These are phyloP conservation scores for Mormyrops attenuatus DNA, from an alignment of 2,797 vertebrate genomes.

Conservation along the genomic window DNA sequence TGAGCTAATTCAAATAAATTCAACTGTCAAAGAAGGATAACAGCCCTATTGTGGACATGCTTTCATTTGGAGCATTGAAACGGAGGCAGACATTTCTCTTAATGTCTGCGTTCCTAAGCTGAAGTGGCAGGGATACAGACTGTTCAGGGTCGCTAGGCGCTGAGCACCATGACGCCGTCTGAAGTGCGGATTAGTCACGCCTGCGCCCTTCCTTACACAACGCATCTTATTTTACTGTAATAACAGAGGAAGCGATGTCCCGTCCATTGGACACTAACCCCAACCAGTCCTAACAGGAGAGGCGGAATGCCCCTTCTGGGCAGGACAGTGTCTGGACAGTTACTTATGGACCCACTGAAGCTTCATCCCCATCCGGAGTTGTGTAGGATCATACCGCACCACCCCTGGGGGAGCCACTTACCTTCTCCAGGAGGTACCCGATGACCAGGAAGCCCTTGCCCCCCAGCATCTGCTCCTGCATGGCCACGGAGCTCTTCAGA, in stretches of 20 bases:
- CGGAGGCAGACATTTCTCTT: not conserved
- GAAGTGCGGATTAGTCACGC: not conserved
- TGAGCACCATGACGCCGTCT: not conserved
- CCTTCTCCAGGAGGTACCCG: conserved; percentile 80
- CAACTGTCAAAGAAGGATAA: not conserved
- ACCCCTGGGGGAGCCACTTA: conserved; percentile 23
- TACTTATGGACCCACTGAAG: not conserved
- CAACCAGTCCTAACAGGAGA: not conserved
- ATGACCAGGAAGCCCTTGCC: conserved; percentile 81
- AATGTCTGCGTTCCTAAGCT: not conserved
- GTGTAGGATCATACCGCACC: not conserved
- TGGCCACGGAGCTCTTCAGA: conserved; percentile 79
- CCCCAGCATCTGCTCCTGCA: conserved; percentile 84
- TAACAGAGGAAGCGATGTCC: not conserved
- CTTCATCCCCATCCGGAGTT: no score
- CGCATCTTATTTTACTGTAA: not conserved
- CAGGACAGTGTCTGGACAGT: not conserved
- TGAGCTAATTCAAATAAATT: not conserved
- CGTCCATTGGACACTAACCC: not conserved
- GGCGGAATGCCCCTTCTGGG: not conserved
- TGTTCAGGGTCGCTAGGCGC: not conserved
- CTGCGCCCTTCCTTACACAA: not conserved
- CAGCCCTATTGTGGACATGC: not conserved
- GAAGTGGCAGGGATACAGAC: not conserved
- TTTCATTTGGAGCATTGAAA: not conserved